These are phyloP conservation scores for Gymnocephalus cernua DNA, from an alignment of 2,113 vertebrate genomes.

Conservation along the genomic window DNA sequence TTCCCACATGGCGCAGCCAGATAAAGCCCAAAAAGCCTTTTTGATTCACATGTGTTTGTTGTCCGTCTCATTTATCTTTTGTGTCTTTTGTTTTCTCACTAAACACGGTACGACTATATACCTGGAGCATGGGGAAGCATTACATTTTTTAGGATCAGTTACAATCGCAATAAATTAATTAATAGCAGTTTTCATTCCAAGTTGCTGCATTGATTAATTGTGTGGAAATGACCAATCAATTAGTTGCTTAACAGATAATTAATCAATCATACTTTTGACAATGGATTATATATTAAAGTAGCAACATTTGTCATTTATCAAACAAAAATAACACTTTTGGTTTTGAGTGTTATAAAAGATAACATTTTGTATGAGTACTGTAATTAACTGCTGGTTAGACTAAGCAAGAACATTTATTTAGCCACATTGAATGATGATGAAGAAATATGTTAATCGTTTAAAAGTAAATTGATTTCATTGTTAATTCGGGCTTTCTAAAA, in stretches of 20 bases:
- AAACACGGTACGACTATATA: slow-evolving; percentile 47
- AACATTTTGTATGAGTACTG: neutral
- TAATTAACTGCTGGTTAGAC: neutral
- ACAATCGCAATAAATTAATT: slow-evolving; percentile 23
- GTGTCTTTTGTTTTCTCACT: slow-evolving; percentile 69
- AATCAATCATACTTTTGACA: neutral
- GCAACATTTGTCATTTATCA: neutral
- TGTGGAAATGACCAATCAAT: neutral
- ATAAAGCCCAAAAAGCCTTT: slow-evolving; percentile 85
- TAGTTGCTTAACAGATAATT: neutral
- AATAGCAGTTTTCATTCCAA: neutral
- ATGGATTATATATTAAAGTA: neutral
- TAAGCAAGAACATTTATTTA: neutral
- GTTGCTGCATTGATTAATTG: neutral
- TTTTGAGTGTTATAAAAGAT: neutral
- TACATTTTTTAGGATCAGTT: slow-evolving; percentile 6
- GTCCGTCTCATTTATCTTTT: slow-evolving; percentile 73
- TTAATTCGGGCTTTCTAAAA: neutral
- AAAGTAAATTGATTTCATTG: neutral
- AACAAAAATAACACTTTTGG: neutral
- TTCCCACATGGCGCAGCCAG: slow-evolving; percentile 87
- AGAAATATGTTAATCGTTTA: neutral
- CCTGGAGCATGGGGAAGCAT: slow-evolving; percentile 26
- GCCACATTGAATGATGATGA: neutral
- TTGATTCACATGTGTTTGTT: slow-evolving; percentile 80